Evolutionary conservation across 2,888 invertebrate genomes (phyloP).

Genomic region (Apoda limacodes): DNA sequence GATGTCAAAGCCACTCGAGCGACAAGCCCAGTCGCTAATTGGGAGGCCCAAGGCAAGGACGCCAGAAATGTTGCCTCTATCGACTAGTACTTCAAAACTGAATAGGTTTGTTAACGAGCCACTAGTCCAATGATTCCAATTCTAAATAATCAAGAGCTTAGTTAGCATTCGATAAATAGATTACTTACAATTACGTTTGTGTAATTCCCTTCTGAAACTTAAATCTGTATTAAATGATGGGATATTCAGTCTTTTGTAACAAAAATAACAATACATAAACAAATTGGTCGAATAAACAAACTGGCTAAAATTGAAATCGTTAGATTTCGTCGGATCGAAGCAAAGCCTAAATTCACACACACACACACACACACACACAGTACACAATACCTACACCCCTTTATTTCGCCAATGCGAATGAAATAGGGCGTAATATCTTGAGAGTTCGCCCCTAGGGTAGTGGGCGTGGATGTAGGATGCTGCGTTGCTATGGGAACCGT

Average conservation of each 20-base stretch:
- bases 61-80: slow-evolving; percentile 63
- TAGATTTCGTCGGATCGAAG: too few relatives aligned
- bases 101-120: slow-evolving; percentile 66
- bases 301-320: too few relatives aligned
- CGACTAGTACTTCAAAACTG: slow-evolving; percentile 65
- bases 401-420: slow-evolving; percentile 64
- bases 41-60: slow-evolving; percentile 63
- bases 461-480: slow-evolving; percentile 71
- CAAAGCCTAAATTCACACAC: too few relatives aligned
- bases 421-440: slow-evolving; percentile 68
- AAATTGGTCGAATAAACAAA: too few relatives aligned
- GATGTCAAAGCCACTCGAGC: slow-evolving; percentile 63
- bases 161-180: slow-evolving; percentile 38
- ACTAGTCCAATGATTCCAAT: slow-evolving; percentile 54
- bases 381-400: slow-evolving; percentile 51
- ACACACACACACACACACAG: slow-evolving; percentile 43
- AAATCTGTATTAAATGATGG: too few relatives aligned
- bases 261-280: too few relatives aligned
- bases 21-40: slow-evolving; percentile 65
- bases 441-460: slow-evolving; percentile 67
- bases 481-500: slow-evolving; percentile 72
- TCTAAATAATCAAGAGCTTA: slow-evolving; percentile 38
- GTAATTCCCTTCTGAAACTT: too few relatives aligned
- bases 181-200: slow-evolving; percentile 26
- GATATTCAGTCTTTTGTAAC: too few relatives aligned